These are phyloP conservation scores for Castor canadensis DNA, from an alignment of 2,113 vertebrate genomes.

Conservation along the genomic window DNA sequence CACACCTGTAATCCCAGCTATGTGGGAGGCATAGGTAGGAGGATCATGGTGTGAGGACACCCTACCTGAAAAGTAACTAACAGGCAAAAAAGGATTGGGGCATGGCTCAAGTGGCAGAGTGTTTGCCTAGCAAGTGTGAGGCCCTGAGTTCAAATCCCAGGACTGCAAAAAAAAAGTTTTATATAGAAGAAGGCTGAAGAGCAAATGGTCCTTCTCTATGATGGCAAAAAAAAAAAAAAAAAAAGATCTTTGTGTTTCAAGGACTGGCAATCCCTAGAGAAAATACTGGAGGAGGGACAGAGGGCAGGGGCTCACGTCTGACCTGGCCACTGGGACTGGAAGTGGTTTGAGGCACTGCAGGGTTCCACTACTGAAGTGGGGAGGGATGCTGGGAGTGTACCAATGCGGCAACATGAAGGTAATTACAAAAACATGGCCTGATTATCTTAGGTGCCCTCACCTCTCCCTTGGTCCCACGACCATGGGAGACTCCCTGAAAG, in stretches of 20 bases:
- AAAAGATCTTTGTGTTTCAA: neutral
- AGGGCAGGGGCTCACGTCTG: neutral
- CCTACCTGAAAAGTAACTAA: too few species aligned
- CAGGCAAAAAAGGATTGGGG: too few species aligned
- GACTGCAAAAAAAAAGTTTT: too few species aligned
- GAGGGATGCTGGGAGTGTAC: neutral
- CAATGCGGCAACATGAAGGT: neutral
- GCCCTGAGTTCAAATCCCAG: too few species aligned
- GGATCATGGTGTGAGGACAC: too few species aligned
- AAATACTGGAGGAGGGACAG: neutral
- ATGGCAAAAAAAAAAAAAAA: neutral
- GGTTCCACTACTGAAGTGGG: neutral
- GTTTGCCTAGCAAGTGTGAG: too few species aligned
- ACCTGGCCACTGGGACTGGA: neutral
- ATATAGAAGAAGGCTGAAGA: neutral
- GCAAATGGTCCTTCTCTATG: too few species aligned
- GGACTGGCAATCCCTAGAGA: neutral
- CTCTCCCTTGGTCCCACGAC: neutral
- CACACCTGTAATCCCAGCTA: too few species aligned
- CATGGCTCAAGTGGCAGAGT: too few species aligned
- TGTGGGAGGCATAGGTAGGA: too few species aligned
- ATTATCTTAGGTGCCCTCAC: accelerated
- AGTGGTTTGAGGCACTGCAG: accelerated
- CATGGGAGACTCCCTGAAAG: too few species aligned
- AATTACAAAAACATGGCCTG: neutral